A percentile compares a stretch with the other conserved stretches of the same genome.
phyloP scores from a whole-genome alignment of 2,113 vertebrate genomes.

The Amphiprion percula region DNA sequence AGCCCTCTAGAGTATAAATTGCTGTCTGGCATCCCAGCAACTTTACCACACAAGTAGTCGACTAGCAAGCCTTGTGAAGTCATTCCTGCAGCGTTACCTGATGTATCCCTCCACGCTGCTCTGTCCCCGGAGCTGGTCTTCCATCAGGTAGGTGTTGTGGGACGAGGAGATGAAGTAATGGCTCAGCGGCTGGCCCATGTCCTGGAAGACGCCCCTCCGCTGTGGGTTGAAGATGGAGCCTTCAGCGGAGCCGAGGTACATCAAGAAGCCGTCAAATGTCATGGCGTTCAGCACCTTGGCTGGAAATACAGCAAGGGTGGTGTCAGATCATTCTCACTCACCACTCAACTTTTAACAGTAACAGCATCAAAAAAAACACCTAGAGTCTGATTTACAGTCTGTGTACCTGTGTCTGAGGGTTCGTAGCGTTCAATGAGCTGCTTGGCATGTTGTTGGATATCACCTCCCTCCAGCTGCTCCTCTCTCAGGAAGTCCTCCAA shows the following conservation, averaged over 20 bases:
- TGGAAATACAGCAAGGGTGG: constrained; percentile 56
- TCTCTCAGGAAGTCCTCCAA: constrained; percentile 91
- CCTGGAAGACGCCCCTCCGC: constrained; percentile 85
- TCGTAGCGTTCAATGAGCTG: constrained; percentile 90
- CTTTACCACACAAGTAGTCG: no score
- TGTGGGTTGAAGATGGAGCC: constrained; percentile 90
- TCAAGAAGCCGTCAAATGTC: constrained; percentile 93
- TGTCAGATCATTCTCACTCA: constrained; percentile 9
- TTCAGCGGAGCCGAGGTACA: constrained; percentile 91
- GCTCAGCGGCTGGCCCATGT: constrained; percentile 92
- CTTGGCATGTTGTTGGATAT: constrained; percentile 83
- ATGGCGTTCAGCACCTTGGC: constrained; percentile 89
- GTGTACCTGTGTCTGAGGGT: constrained; percentile 90
- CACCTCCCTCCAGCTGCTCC: constrained; percentile 87
- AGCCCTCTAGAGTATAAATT: no score
- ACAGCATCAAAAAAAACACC: no score
- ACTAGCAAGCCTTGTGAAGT: not conserved
- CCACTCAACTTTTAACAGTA: no score
- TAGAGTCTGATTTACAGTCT: no score
- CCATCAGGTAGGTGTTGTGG: constrained; percentile 96
- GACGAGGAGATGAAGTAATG: constrained; percentile 97
- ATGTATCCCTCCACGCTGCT: constrained; percentile 98
- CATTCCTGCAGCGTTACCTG: constrained; percentile 78
- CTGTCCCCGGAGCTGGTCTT: constrained; percentile 93
- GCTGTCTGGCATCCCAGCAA: no score